These are phyloP conservation scores for Netelia fuscicornis DNA, from an alignment of 2,888 invertebrate genomes.

Conservation along the genomic window DNA sequence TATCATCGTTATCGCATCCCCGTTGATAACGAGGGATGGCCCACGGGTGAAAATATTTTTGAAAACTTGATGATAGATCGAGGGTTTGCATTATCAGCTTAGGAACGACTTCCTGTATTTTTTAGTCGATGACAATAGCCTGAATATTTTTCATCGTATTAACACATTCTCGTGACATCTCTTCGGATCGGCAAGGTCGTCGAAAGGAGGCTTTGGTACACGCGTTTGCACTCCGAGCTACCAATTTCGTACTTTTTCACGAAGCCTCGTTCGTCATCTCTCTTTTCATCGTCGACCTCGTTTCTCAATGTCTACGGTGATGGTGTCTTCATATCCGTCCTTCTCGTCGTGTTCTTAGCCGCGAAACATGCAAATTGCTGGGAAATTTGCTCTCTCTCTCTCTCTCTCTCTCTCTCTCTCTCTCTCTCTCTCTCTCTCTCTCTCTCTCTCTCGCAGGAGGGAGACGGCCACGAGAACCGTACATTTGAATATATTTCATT, in stretches of 20 bases:
- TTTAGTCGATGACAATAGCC: no score
- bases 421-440: no score
- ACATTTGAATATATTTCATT: conserved; percentile 68
- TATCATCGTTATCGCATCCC: no score
- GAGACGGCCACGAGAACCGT: conserved; percentile 17
- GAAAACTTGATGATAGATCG: no score
- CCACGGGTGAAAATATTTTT: no score
- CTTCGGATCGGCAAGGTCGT: not conserved
- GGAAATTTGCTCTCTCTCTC: conserved; percentile 25
- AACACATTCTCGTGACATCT: conserved; percentile 6
- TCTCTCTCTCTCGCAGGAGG: not conserved
- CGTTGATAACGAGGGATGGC: no score
- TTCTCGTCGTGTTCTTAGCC: conserved; percentile 35
- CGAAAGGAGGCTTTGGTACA: not conserved
- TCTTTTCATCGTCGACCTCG: conserved; percentile 38
- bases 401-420: no score
- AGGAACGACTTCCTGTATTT: no score
- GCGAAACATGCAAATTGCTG: conserved; percentile 63
- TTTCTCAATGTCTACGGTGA: conserved; percentile 3
- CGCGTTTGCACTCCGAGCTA: conserved; percentile 35
- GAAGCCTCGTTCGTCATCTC: conserved; percentile 8
- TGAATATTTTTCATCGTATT: not conserved
- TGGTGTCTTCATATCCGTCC: conserved; percentile 48
- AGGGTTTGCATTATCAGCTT: no score
- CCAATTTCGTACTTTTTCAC: conserved; percentile 31